phyloP scores from a whole-genome alignment of 2,797 vertebrate species.

The Leucoraja ocellata region DNA sequence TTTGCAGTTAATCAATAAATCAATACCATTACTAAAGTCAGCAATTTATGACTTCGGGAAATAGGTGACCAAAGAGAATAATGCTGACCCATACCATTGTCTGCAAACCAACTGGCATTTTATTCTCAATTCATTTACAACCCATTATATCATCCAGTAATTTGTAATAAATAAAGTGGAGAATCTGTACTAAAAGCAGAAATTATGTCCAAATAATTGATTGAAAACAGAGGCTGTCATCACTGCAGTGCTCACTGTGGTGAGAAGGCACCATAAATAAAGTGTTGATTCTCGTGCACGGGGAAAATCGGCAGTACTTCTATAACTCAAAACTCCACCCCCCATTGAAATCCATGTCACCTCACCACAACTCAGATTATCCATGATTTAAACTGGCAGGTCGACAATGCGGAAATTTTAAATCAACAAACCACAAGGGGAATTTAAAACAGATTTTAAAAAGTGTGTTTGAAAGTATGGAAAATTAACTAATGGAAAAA shows the following conservation, averaged over 20 bases:
- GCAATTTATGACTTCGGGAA: background rate
- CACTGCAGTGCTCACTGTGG: background rate
- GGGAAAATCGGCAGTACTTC: background rate
- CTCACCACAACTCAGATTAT: too few relatives aligned
- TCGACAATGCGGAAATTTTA: too few relatives aligned
- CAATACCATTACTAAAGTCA: background rate
- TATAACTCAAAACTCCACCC: background rate
- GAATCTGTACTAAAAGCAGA: background rate
- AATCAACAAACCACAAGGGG: too few relatives aligned
- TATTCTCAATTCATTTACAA: conserved; percentile 11
- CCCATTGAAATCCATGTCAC: background rate
- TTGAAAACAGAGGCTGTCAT: conserved; percentile 4
- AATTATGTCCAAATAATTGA: conserved; percentile 1
- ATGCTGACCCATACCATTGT: background rate
- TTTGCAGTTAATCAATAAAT: background rate
- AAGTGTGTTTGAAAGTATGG: too few relatives aligned
- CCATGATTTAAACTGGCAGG: too few relatives aligned
- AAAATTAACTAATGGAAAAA: too few relatives aligned
- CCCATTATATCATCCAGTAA: background rate
- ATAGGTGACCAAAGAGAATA: background rate
- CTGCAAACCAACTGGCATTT: background rate
- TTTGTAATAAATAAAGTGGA: background rate
- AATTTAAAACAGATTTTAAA: too few relatives aligned
- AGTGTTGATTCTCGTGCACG: background rate
- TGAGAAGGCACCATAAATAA: background rate